Evolutionary conservation across 1,140 invertebrate species (phyloP).

Genomic region (Hirudo medicinalis): DNA sequence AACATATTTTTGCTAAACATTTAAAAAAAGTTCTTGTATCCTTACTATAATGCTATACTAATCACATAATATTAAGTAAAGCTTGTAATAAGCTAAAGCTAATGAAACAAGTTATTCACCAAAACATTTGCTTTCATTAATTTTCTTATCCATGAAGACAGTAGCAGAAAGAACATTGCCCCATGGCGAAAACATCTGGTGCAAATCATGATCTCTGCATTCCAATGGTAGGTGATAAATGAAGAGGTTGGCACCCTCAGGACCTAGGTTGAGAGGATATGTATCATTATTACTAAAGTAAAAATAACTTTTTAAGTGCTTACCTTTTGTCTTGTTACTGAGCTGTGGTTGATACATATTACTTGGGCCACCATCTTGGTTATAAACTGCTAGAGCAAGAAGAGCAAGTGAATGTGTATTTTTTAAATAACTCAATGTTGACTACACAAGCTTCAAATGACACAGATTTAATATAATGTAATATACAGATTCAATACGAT

Average conservation of each 20-base stretch:
- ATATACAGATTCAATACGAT: too few relatives aligned
- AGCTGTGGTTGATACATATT: too few relatives aligned
- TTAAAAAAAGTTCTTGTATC: neutral
- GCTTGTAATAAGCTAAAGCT: too few relatives aligned
- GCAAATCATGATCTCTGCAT: slow-evolving; percentile 92
- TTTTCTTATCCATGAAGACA: slow-evolving; percentile 97
- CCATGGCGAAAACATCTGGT: slow-evolving; percentile 99
- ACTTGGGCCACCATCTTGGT: too few relatives aligned
- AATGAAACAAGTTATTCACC: slow-evolving; percentile 53
- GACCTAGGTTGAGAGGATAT: slow-evolving; percentile 47
- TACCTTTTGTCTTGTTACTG: too few relatives aligned
- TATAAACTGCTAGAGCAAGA: too few relatives aligned
- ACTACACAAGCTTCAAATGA: too few relatives aligned
- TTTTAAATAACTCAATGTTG: too few relatives aligned
- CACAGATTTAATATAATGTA: too few relatives aligned
- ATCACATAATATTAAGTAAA: neutral
- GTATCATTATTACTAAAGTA: too few relatives aligned
- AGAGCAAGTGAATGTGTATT: too few relatives aligned
- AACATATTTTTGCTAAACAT: neutral
- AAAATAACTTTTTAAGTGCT: too few relatives aligned
- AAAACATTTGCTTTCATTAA: slow-evolving; percentile 99
- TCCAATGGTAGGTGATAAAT: slow-evolving; percentile 99
- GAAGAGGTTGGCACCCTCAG: slow-evolving; percentile 98
- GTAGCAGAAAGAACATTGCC: slow-evolving; percentile 98
- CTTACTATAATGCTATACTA: neutral